Conservation (phyloP, 2,888 invertebrate species). For the Zeuzera pyrina region DNA sequence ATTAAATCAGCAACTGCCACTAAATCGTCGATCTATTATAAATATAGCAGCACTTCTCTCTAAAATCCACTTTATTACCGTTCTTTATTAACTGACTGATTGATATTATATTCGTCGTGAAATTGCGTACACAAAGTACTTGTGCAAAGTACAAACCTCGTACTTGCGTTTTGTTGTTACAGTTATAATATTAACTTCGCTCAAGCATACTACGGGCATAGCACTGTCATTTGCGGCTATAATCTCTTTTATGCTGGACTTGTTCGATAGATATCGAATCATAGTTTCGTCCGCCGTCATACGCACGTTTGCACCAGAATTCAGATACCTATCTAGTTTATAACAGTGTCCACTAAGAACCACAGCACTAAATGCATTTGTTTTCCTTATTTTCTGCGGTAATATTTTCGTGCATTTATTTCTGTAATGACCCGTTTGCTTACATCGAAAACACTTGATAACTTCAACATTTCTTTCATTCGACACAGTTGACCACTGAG, state of each 20-base stretch:
- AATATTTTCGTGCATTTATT: too few species aligned
- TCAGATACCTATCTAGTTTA: too few species aligned
- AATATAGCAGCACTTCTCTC: conserved; percentile 8
- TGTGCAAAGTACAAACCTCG: conserved; percentile 3
- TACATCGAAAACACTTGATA: too few species aligned
- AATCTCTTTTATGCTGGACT: conserved; percentile 7
- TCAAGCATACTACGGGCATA: conserved; percentile 10
- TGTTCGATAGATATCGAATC: conserved; percentile 4
- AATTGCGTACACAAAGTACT: conserved; percentile 8
- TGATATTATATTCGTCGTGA: conserved; percentile 8
- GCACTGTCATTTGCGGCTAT: conserved; percentile 8
- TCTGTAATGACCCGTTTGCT: too few species aligned
- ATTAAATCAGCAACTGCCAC: too few species aligned
- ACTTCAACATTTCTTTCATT: too few species aligned
- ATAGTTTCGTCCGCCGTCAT: not conserved
- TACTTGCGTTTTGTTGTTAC: conserved; percentile 8
- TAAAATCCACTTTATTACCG: too few species aligned
- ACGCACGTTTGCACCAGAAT: not conserved
- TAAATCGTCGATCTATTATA: conserved; percentile 6
- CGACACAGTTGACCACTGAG: too few species aligned
- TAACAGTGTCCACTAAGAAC: conserved; percentile 5
- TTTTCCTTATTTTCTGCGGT: too few species aligned
- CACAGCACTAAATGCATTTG: conserved; percentile 3
- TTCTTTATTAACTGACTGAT: conserved; percentile 13
- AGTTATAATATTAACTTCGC: conserved; percentile 11